Evolutionary conservation across 2,113 vertebrate genomes (phyloP).

Genomic region (Phodopus roborovskii): DNA sequence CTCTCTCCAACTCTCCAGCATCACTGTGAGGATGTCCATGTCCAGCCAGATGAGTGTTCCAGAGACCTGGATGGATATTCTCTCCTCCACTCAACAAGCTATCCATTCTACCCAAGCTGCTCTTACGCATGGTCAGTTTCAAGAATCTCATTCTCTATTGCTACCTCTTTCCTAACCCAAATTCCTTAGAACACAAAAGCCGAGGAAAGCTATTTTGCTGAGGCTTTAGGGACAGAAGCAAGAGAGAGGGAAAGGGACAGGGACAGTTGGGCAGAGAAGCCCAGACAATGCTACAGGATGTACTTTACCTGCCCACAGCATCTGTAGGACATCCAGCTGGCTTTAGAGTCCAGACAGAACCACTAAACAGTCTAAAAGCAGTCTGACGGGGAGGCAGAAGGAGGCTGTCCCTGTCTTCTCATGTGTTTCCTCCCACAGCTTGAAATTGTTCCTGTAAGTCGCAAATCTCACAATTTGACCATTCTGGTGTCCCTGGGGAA

Average conservation of each 20-base stretch:
- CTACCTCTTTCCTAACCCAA: not conserved
- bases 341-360: not conserved
- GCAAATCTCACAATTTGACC: not conserved
- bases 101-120: not conserved
- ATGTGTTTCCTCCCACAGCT: not conserved
- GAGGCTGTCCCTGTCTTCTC: not conserved
- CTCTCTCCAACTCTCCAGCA: not conserved
- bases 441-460: not conserved
- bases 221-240: slow-evolving; percentile 7
- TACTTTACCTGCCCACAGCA: not conserved
- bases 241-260: not conserved
- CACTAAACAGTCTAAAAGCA: not conserved
- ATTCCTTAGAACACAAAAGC: not conserved
- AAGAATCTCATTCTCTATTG: not conserved
- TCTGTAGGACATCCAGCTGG: not conserved
- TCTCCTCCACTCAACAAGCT: not conserved
- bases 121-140: not conserved
- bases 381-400: too few species aligned
- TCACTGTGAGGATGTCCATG: not conserved
- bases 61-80: not conserved
- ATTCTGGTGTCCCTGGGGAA: not conserved
- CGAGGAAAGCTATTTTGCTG: not conserved
- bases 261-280: not conserved
- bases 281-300: not conserved
- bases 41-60: not conserved